Evolutionary conservation across 2,797 vertebrate genomes (phyloP).

Genomic region (Anomalospiza imberbis): DNA sequence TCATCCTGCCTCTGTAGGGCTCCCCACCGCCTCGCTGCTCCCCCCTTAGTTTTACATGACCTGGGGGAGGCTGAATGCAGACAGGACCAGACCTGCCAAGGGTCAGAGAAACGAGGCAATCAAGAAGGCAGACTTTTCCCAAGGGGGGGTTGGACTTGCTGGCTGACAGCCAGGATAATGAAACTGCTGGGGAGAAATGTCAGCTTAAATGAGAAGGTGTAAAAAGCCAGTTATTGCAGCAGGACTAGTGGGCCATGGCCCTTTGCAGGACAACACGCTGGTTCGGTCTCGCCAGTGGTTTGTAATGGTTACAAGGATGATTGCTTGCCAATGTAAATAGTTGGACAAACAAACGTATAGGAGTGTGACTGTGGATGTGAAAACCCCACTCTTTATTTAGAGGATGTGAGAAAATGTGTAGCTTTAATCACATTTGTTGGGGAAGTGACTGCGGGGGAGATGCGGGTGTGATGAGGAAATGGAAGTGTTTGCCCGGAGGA

Average conservation of each 20-base stretch:
- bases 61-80: not conserved
- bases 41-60: not conserved
- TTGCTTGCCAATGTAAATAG: not conserved
- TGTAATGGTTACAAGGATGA: not conserved
- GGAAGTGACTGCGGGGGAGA: not conserved
- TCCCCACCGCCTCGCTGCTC: not conserved
- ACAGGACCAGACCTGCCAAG: not conserved
- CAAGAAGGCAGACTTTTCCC: not conserved
- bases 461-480: not conserved
- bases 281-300: not conserved
- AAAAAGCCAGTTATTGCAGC: not conserved
- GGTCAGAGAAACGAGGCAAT: slow-evolving; percentile 9
- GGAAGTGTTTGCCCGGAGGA: not conserved
- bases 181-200: not conserved
- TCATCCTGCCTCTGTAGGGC: too few relatives aligned
- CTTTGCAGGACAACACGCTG: not conserved
- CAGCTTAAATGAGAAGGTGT: slow-evolving; percentile 4
- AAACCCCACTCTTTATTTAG: not conserved
- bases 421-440: not conserved
- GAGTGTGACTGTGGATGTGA: not conserved
- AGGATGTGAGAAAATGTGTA: not conserved
- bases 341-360: not conserved
- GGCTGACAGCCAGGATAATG: not conserved
- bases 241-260: not conserved
- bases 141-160: not conserved